Evolutionary conservation across 2,113 vertebrate genomes (phyloP).

Genomic region (Antechinus stuartii): DNA sequence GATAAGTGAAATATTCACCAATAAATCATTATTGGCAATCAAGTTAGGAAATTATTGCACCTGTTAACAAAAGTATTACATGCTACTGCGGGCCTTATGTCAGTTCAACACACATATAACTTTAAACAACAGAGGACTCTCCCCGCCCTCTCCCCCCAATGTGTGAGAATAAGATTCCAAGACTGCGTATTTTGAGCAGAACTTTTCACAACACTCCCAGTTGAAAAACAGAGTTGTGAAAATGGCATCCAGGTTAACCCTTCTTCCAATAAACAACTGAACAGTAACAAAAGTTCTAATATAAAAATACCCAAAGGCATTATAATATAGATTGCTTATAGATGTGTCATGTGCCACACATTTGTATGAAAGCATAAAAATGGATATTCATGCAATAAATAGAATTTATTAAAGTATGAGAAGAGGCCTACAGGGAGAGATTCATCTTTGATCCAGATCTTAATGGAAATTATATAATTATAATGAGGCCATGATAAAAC

Average conservation of each 20-base stretch:
- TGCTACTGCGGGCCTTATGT: fast-evolving
- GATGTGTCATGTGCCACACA: slow-evolving; percentile 62
- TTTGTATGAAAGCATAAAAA: slow-evolving; percentile 78
- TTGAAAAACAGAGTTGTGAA: fast-evolving
- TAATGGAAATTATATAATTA: slow-evolving; percentile 86
- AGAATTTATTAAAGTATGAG: slow-evolving; percentile 83
- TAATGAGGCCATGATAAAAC: slow-evolving; percentile 85
- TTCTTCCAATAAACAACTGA: not conserved
- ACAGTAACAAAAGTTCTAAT: not conserved
- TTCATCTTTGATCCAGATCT: slow-evolving; percentile 83
- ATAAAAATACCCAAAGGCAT: slow-evolving; percentile 2
- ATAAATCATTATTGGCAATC: not conserved
- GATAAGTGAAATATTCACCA: fast-evolving
- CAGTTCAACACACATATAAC: fast-evolving
- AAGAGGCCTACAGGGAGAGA: slow-evolving; percentile 83
- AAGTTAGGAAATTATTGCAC: fast-evolving
- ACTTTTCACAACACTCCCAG: not conserved
- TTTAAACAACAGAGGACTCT: not conserved
- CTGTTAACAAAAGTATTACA: fast-evolving
- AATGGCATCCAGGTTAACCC: too few species aligned
- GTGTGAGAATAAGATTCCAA: fast-evolving
- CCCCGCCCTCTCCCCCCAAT: not conserved
- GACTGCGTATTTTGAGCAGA: not conserved
- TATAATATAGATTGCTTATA: not conserved
- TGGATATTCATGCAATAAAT: slow-evolving; percentile 80